Conservation (phyloP, 2,113 vertebrate species). For the Serilophus lunatus region DNA sequence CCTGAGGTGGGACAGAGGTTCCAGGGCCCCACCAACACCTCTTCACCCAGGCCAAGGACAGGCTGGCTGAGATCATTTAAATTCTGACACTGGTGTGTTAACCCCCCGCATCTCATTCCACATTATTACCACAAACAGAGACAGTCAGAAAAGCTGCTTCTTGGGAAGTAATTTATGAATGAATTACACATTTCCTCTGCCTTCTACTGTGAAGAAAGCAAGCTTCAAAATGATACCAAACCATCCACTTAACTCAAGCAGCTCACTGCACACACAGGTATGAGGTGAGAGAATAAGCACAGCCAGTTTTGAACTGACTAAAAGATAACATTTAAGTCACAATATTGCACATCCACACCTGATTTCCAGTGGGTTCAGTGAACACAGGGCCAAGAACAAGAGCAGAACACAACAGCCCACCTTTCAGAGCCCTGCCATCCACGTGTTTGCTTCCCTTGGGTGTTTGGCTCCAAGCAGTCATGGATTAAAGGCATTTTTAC, state of each 20-base stretch:
- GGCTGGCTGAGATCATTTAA: neutral
- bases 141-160: neutral
- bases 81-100: rapidly evolving
- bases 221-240: neutral
- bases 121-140: neutral
- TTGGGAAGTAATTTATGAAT: neutral
- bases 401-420: neutral
- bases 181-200: neutral
- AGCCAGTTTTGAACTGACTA: neutral
- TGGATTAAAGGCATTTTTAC: neutral
- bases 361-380: rapidly evolving
- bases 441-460: rapidly evolving
- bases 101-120: neutral
- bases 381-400: neutral
- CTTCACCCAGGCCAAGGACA: neutral
- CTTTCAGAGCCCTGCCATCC: neutral
- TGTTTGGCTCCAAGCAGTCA: neutral
- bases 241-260: neutral
- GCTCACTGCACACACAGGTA: neutral
- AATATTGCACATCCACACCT: rapidly evolving
- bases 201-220: neutral
- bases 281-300: rapidly evolving
- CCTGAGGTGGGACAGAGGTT: neutral
- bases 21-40: neutral
- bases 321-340: neutral